phyloP scores from a whole-genome alignment of 2,797 vertebrate species.

The Cyclopterus lumpus region DNA sequence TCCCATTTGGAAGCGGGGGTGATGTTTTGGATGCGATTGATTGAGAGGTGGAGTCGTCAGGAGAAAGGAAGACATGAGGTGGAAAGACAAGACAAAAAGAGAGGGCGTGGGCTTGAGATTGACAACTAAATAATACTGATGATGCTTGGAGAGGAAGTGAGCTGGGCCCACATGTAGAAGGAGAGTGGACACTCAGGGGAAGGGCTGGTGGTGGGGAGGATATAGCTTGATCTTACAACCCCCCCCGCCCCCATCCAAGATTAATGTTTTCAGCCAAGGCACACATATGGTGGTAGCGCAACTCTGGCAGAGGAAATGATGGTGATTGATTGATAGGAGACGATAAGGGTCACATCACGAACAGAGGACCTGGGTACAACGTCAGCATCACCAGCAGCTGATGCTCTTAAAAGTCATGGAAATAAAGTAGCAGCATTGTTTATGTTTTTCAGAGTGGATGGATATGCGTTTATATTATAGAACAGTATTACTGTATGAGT shows the following conservation, averaged over 20 bases:
- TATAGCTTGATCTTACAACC: slow-evolving; percentile 32
- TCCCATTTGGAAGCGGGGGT: slow-evolving; percentile 57
- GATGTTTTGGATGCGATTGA: slow-evolving; percentile 40
- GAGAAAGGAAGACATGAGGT: slow-evolving; percentile 32
- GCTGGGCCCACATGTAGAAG: slow-evolving; percentile 22
- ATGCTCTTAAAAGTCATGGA: background rate
- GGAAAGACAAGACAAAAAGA: slow-evolving; percentile 21
- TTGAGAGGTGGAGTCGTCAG: slow-evolving; percentile 43
- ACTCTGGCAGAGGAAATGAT: slow-evolving; percentile 58
- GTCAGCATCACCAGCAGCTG: background rate
- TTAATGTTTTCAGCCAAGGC: slow-evolving; percentile 45
- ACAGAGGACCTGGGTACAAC: slow-evolving; percentile 35
- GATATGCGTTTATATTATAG: background rate
- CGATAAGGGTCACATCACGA: slow-evolving; percentile 65
- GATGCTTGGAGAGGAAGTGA: slow-evolving; percentile 19
- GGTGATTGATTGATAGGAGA: slow-evolving; percentile 61
- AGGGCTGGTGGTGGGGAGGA: background rate
- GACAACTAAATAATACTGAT: slow-evolving; percentile 40
- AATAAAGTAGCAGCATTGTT: background rate
- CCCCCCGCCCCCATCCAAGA: slow-evolving; percentile 16
- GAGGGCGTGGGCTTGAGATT: background rate
- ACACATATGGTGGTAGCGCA: slow-evolving; percentile 60
- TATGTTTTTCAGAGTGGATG: background rate
- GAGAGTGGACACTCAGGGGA: slow-evolving; percentile 11
- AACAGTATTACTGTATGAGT: background rate